Percentiles rank a stretch among this genome's conserved stretches.
Conservation (phyloP, 2,113 vertebrate species). For the Coracopsis vasa region DNA sequence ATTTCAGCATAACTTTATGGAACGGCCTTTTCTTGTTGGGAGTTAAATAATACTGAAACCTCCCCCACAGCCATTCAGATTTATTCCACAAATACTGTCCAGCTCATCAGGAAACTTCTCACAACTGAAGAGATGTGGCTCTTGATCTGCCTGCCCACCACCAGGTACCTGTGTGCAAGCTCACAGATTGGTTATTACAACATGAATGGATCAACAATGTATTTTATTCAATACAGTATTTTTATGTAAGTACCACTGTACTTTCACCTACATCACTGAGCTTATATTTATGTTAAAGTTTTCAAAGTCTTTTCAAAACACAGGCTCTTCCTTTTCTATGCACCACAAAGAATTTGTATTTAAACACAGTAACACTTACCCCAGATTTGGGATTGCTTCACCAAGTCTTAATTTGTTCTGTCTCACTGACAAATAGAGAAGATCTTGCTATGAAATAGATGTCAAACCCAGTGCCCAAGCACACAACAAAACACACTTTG, state of each 20-base stretch:
- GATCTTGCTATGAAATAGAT: neutral
- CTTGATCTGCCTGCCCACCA: neutral
- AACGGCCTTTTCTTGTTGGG: neutral
- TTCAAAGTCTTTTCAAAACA: neutral
- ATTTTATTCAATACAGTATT: neutral
- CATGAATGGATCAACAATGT: neutral
- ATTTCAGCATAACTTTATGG: neutral
- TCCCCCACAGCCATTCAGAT: neutral
- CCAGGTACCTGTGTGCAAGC: neutral
- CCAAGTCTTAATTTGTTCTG: neutral
- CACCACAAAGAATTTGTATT: neutral
- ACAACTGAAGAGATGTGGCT: neutral
- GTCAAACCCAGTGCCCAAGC: neutral
- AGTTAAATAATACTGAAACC: neutral
- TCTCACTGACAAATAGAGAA: neutral
- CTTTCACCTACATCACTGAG: neutral
- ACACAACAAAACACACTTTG: neutral
- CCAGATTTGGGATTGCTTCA: conserved; percentile 32
- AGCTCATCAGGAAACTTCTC: neutral
- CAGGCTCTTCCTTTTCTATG: neutral
- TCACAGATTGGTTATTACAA: neutral
- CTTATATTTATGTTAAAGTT: neutral
- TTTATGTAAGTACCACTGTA: neutral
- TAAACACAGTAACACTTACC: neutral
- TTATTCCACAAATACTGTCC: neutral